Evolutionary conservation across 1,140 invertebrate species (phyloP).

Genomic region (Dryas iulia): DNA sequence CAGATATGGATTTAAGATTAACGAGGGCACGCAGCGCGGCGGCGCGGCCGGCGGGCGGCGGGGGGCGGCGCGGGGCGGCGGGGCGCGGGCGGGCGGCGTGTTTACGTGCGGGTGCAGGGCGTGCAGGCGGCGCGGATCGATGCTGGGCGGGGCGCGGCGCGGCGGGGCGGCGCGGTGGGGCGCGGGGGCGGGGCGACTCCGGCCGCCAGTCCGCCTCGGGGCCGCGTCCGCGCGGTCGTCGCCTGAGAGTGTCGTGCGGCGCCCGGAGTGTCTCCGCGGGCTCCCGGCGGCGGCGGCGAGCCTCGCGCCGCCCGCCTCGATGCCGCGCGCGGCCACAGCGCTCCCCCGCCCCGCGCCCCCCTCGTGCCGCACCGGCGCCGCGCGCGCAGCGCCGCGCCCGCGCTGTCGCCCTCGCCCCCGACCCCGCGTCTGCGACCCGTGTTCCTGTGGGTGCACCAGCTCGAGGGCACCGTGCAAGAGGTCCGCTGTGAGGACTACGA

Average conservation of each 20-base stretch:
- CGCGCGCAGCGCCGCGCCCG: constrained; percentile 50
- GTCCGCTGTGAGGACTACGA: constrained; percentile 93
- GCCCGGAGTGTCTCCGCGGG: constrained; percentile 61
- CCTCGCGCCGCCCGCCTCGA: constrained; percentile 66
- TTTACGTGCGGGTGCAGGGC: constrained; percentile 66
- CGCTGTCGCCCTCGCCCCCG: constrained; percentile 38
- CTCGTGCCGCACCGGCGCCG: constrained; percentile 42
- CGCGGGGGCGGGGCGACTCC: constrained; percentile 42
- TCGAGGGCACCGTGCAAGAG: constrained; percentile 88
- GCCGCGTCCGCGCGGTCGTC: constrained; percentile 67
- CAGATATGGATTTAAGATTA: constrained; percentile 78
- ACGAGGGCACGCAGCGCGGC: constrained; percentile 58
- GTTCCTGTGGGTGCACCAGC: constrained; percentile 90
- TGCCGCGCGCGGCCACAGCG: constrained; percentile 52
- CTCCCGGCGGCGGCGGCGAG: constrained; percentile 66
- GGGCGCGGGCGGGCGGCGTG: constrained; percentile 47
- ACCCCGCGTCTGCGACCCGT: constrained; percentile 81
- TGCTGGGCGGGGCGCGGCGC: constrained; percentile 57
- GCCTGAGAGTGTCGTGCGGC: constrained; percentile 55
- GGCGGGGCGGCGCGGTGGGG: constrained; percentile 28
- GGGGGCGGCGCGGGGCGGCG: constrained; percentile 41
- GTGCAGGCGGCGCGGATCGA: constrained; percentile 57
- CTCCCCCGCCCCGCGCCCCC: constrained; percentile 41
- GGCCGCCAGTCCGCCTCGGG: constrained; percentile 60
- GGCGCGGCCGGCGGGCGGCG: constrained; percentile 25